Conservation (phyloP, 2,888 invertebrate genomes). For the Lycophotia porphyrea region DNA sequence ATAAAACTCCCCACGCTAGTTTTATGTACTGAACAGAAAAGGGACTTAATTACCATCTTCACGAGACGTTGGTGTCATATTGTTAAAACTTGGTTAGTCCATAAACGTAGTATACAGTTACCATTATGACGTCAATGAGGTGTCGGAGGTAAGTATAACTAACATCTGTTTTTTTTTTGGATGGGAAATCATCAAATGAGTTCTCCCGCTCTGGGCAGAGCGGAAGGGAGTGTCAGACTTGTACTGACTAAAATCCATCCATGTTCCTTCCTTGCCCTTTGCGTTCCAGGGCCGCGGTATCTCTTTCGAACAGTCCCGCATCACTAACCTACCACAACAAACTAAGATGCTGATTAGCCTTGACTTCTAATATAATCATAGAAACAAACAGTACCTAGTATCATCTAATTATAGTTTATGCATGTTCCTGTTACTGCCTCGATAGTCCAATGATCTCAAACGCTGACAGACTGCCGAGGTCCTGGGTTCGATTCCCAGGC, state of each 20-base stretch:
- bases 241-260: too few relatives aligned
- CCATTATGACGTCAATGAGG: neutral
- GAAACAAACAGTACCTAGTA: too few relatives aligned
- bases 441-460: neutral
- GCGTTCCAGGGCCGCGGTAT: too few relatives aligned
- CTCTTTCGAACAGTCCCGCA: too few relatives aligned
- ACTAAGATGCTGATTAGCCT: neutral
- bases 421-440: neutral
- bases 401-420: neutral
- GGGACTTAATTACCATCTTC: conserved; percentile 11
- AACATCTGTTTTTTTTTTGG: too few relatives aligned
- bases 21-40: conserved; percentile 1
- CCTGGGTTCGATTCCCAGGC: neutral
- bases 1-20: neutral
- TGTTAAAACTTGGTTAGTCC: neutral
- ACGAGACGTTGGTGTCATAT: neutral
- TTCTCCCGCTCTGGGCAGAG: too few relatives aligned
- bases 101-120: neutral
- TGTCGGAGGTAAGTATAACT: neutral
- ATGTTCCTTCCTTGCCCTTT: too few relatives aligned
- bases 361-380: neutral
- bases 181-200: too few relatives aligned
- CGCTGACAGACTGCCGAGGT: neutral
- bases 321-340: conserved; percentile 7
- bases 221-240: too few relatives aligned